phyloP scores from a whole-genome alignment of 2,113 vertebrate genomes.

The Mionectes macconnelli region DNA sequence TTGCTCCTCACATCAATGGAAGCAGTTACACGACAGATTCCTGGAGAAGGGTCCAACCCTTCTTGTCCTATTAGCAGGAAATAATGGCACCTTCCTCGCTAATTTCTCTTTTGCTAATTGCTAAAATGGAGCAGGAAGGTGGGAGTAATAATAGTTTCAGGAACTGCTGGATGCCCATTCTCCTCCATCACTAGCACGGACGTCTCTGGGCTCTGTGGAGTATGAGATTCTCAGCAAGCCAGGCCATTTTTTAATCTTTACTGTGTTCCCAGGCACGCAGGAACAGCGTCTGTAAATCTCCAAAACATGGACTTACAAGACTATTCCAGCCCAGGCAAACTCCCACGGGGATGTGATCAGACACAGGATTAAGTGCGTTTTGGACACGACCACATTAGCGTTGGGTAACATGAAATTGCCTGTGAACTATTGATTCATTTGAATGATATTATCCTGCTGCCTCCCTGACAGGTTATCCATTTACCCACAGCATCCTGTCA shows the following conservation, averaged over 20 bases:
- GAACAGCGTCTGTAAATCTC: slow-evolving; percentile 4
- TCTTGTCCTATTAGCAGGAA: slow-evolving; percentile 14
- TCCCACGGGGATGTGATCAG: not conserved
- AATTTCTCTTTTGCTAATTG: slow-evolving; percentile 46
- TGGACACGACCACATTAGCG: not conserved
- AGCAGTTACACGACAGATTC: not conserved
- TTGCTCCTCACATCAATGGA: not conserved
- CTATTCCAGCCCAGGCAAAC: not conserved
- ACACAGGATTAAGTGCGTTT: not conserved
- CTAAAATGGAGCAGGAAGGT: not conserved
- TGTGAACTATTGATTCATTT: slow-evolving; percentile 43
- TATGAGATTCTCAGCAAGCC: not conserved
- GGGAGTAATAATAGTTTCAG: not conserved
- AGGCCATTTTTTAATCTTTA: not conserved
- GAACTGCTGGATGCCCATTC: not conserved
- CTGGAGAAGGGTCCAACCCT: not conserved
- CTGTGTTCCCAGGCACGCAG: not conserved
- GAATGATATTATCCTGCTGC: slow-evolving; percentile 32
- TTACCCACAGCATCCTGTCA: not conserved
- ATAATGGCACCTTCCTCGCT: slow-evolving; percentile 2
- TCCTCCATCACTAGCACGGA: not conserved
- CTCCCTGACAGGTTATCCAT: slow-evolving; percentile 57
- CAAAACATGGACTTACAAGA: not conserved
- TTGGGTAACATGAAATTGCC: slow-evolving; percentile 22
- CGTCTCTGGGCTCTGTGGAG: not conserved